Evolutionary conservation across 2,888 invertebrate genomes (phyloP).

Genomic region (Microplitis manilae): DNA sequence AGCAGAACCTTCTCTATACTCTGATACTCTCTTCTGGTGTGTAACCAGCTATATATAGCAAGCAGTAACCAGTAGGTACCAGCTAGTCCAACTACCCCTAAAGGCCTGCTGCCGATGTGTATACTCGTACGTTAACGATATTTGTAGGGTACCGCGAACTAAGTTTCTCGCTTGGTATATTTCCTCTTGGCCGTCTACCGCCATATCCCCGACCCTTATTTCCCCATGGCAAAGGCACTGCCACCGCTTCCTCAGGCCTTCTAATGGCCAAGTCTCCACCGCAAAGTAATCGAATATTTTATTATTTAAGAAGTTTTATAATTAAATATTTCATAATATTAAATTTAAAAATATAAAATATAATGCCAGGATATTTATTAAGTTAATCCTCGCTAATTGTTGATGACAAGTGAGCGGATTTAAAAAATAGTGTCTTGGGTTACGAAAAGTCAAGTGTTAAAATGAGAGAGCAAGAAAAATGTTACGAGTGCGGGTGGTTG

Average conservation of each 20-base stretch:
- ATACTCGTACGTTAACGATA: conserved; percentile 65
- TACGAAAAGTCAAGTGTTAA: conserved; percentile 52
- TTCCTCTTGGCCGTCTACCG: conserved; percentile 42
- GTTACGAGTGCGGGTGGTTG: conserved; percentile 37
- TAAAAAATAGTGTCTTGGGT: conserved; percentile 61
- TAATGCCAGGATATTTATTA: not conserved
- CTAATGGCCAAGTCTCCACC: conserved; percentile 66
- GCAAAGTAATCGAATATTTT: conserved; percentile 43
- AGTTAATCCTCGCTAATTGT: conserved; percentile 18
- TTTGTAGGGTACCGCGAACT: conserved; percentile 62
- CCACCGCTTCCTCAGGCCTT: conserved; percentile 36
- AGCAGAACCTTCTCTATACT: conserved; percentile 50
- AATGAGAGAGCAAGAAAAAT: conserved; percentile 34
- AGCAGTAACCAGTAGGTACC: not conserved
- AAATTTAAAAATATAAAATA: not conserved
- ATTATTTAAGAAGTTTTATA: conserved; percentile 4
- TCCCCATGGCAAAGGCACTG: conserved; percentile 53
- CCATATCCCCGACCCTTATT: conserved; percentile 23
- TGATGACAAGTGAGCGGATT: conserved; percentile 19
- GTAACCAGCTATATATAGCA: not conserved
- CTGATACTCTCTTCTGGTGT: conserved; percentile 22
- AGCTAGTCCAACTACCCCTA: not conserved
- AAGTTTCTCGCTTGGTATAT: conserved; percentile 55
- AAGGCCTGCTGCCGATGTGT: conserved; percentile 36
- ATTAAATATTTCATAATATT: not conserved